Evolutionary conservation across 2,797 vertebrate genomes (phyloP).

Genomic region (Tolypeutes matacus): DNA sequence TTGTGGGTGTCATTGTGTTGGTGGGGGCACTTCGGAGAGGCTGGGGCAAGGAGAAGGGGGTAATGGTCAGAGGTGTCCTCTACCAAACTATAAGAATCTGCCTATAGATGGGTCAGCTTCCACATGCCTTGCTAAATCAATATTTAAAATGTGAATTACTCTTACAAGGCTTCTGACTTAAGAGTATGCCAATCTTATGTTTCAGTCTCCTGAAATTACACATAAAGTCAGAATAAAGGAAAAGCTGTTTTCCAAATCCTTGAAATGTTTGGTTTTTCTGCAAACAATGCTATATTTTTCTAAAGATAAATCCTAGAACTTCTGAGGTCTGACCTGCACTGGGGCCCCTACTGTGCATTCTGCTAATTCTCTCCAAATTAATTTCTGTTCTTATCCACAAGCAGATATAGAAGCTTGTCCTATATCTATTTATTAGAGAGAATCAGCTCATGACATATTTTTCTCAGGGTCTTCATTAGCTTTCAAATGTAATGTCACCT

Average conservation of each 20-base stretch:
- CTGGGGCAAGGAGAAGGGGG: neutral
- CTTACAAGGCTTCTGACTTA: neutral
- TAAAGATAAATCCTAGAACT: neutral
- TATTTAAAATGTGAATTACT: conserved; percentile 18
- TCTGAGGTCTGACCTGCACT: neutral
- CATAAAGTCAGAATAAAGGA: neutral
- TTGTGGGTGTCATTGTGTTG: neutral
- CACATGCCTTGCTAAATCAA: neutral
- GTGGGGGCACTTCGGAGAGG: neutral
- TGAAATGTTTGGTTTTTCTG: conserved; percentile 1
- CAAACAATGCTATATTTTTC: neutral
- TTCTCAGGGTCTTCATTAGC: neutral
- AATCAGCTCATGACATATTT: neutral
- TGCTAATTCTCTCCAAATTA: neutral
- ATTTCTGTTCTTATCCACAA: neutral
- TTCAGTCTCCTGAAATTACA: neutral
- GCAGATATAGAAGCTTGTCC: neutral
- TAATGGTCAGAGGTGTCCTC: neutral
- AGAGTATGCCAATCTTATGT: neutral
- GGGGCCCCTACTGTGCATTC: neutral
- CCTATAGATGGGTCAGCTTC: neutral
- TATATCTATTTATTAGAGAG: neutral
- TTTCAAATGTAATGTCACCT: neutral
- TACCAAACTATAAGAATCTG: neutral
- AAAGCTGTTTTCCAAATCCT: neutral